Conservation (phyloP, 2,113 vertebrate genomes). For the Sisor rabdophorus region DNA sequence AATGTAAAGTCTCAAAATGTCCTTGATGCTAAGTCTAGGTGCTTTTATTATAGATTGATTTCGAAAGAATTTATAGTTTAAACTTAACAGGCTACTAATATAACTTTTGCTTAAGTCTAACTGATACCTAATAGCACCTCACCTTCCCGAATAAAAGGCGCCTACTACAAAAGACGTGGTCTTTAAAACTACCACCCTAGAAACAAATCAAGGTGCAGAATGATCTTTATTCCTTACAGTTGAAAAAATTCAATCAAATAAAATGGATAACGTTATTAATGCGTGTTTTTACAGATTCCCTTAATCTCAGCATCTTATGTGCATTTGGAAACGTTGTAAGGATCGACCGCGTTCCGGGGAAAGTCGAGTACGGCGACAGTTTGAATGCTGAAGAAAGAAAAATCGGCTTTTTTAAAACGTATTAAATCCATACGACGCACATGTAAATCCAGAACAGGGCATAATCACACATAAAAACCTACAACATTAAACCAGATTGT, state of each 20-base stretch:
- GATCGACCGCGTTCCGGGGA: neutral
- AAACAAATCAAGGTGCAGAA: neutral
- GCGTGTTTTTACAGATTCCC: neutral
- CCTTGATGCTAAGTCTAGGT: neutral
- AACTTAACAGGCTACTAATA: neutral
- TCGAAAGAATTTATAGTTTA: too few species aligned
- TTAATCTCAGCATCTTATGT: neutral
- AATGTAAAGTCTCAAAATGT: neutral
- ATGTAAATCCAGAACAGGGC: slow-evolving; percentile 1
- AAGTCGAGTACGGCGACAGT: neutral
- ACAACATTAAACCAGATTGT: slow-evolving; percentile 14
- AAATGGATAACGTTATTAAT: neutral
- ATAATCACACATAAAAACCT: neutral
- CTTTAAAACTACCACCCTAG: neutral
- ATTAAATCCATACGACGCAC: neutral
- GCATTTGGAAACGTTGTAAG: neutral
- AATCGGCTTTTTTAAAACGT: neutral
- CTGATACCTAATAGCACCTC: neutral
- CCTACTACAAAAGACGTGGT: too few species aligned
- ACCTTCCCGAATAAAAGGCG: neutral
- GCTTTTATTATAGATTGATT: neutral
- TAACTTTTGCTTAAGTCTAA: neutral
- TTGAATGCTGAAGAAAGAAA: neutral
- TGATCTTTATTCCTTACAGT: neutral
- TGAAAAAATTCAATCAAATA: neutral